These are phyloP conservation scores for Anguilla rostrata DNA, from an alignment of 2,113 vertebrate species.

Conservation along the genomic window DNA sequence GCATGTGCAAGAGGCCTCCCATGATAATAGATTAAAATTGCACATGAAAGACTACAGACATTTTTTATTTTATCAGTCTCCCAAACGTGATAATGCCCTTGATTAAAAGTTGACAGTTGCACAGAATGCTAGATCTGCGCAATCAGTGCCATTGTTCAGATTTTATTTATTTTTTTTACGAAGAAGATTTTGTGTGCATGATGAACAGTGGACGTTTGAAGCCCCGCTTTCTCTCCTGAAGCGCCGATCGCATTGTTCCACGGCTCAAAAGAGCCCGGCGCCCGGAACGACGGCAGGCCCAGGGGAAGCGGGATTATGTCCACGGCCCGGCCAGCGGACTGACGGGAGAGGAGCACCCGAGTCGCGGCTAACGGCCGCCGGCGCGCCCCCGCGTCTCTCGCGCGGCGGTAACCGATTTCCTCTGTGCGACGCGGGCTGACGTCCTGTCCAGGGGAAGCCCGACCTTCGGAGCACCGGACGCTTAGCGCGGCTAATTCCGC, in stretches of 20 bases:
- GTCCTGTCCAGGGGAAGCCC: constrained; percentile 70
- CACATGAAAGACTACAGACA: neutral
- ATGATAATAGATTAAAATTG: neutral
- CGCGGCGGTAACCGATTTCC: constrained; percentile 69
- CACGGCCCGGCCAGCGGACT: neutral
- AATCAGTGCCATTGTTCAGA: neutral
- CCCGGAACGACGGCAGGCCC: too few species aligned
- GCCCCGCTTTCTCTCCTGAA: too few species aligned
- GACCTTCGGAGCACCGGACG: constrained; percentile 78
- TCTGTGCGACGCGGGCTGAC: constrained; percentile 70
- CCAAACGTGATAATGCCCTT: neutral
- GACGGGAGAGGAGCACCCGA: neutral
- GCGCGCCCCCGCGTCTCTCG: constrained; percentile 23
- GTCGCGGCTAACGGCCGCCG: neutral
- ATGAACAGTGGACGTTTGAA: neutral
- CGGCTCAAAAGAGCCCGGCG: too few species aligned
- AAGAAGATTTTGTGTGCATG: neutral
- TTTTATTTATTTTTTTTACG: neutral
- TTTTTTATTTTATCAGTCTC: neutral
- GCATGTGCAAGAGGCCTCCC: neutral
- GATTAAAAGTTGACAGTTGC: neutral
- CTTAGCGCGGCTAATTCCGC: constrained; percentile 78
- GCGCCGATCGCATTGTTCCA: too few species aligned
- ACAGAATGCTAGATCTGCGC: neutral
- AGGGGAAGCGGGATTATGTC: too few species aligned